phyloP scores from a whole-genome alignment of 2,797 vertebrate genomes.

The Myripristis murdjan region DNA sequence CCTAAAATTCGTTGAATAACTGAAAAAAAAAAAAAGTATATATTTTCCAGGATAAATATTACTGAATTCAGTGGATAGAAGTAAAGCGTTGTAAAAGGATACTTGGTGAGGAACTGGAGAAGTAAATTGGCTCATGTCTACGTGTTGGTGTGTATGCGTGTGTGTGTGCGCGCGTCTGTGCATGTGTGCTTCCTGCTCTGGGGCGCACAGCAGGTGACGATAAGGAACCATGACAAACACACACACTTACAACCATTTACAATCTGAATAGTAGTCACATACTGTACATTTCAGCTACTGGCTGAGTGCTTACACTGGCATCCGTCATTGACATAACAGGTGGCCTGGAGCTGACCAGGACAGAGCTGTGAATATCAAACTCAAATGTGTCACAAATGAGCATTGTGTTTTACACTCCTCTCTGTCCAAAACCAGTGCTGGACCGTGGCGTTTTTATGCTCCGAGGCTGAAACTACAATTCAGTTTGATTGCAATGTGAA shows the following conservation, averaged over 20 bases:
- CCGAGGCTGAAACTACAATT: conserved; percentile 67
- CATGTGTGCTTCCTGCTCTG: conserved; percentile 31
- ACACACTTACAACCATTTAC: conserved; percentile 74
- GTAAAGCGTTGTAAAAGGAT: conserved; percentile 37
- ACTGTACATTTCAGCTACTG: conserved; percentile 70
- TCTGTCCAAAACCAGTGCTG: conserved; percentile 57
- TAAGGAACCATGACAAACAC: conserved; percentile 77
- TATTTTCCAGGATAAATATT: neutral
- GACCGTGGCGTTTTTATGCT: conserved; percentile 43
- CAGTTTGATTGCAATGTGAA: conserved; percentile 70
- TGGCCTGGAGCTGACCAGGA: conserved; percentile 83
- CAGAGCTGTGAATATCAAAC: conserved; percentile 80
- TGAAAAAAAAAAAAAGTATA: too few species aligned
- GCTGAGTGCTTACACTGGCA: conserved; percentile 69
- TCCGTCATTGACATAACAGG: conserved; percentile 78
- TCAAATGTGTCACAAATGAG: conserved; percentile 82
- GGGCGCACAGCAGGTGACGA: conserved; percentile 75
- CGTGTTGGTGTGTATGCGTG: conserved; percentile 52
- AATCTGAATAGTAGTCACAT: conserved; percentile 73
- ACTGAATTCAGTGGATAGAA: neutral
- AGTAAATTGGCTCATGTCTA: conserved; percentile 58
- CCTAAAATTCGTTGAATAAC: neutral
- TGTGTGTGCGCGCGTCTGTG: conserved; percentile 17
- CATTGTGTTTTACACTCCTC: conserved; percentile 71
- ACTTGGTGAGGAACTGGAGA: conserved; percentile 44